Evolutionary conservation across 2,113 vertebrate species (phyloP), one percentile per base, ranked within the genome.

Genomic region (Lagopus leucura): DNA sequence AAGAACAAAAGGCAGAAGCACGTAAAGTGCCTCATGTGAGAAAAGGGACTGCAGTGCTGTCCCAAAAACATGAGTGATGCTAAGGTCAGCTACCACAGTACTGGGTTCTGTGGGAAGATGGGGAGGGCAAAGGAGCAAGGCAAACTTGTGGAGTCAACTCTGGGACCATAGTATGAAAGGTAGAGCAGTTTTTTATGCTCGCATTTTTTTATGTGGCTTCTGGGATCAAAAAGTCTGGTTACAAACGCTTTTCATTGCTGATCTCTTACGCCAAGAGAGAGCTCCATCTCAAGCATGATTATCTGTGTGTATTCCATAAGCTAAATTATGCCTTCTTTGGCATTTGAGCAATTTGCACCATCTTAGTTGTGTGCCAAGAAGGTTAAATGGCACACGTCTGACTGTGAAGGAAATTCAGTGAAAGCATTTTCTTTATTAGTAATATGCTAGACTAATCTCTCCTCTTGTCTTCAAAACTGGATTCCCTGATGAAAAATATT

Each of bases 351-450:
- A 78, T 13, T 52, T 52, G 32, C 52, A 58, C n/a, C n/a, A 70
- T 63, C 13, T 25, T 36, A 20, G 13, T 34, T 2, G 1, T 0
- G 7, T 27, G 38, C 73, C 69, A 36, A 64, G 57, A 79, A 30
- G 20, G 40, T 30, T 67, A 55, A 32, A 66, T 9, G 50, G 69
- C 34, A 65, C 69, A 28, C 0, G 0, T 61, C 36, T 47, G 16
- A 19, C 47, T 47, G n/a, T 22, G 45, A 80, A 54, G 55, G 55
- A 91, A 83, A 85, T 54, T 20, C 28, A 64, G 54, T 8, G 43
- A 70, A 0, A 80, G 67, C 50, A 38, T 86, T 70, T 90, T 79
- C 52, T 54, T 43, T 76, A 36, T 24, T 47, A 77, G 20, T 52
- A 77, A 76, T 15, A 22, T 47, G 50, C 38, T 65, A 50, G 32